phyloP scores from a whole-genome alignment of 2,797 vertebrate genomes.

The Pachyuromys duprasi region DNA sequence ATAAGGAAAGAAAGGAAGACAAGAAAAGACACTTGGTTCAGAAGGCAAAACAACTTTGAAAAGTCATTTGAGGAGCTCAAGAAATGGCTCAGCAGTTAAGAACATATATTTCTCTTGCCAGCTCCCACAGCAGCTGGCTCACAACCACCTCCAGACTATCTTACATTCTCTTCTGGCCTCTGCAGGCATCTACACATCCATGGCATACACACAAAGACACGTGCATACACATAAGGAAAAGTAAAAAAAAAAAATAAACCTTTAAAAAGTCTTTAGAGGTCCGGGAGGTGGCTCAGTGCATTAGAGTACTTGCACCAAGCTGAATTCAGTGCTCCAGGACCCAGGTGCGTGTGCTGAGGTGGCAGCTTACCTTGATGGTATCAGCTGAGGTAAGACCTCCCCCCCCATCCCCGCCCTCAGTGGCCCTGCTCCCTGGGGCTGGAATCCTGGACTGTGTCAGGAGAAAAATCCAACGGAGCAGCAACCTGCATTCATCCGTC shows the following conservation, averaged over 20 bases:
- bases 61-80: background rate
- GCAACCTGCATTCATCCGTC: no score
- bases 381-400: no score
- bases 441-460: background rate
- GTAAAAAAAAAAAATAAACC: background rate
- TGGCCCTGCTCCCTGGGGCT: no score
- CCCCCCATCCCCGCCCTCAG: background rate
- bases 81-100: background rate
- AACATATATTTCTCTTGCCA: background rate
- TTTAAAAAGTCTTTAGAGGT: background rate
- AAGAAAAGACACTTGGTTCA: background rate
- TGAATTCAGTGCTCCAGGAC: background rate
- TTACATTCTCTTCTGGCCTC: background rate
- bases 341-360: background rate
- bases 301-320: no score
- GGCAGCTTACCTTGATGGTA: background rate
- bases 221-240: background rate
- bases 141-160: background rate
- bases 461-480: background rate
- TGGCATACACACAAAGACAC: background rate
- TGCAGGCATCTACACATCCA: background rate
- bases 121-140: background rate
- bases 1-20: background rate
- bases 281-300: background rate
- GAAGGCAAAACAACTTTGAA: background rate